These are phyloP conservation scores for Chironomus riparius DNA, from an alignment of 2,888 invertebrate genomes.

Conservation along the genomic window DNA sequence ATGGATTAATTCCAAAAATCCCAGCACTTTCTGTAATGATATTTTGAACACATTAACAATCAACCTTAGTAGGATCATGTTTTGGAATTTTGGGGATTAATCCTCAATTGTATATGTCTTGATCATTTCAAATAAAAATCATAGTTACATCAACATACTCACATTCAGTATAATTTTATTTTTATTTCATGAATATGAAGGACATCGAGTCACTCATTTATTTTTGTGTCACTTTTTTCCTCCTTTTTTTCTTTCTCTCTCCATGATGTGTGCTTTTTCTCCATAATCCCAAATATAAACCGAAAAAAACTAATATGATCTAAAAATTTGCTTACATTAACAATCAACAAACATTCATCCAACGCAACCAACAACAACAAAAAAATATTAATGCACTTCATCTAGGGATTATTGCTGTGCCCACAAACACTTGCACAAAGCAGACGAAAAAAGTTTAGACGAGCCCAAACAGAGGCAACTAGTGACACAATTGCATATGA, in stretches of 20 bases:
- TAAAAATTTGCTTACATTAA: neutral
- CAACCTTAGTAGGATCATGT: too few relatives aligned
- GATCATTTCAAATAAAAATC: too few relatives aligned
- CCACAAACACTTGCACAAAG: constrained; percentile 84
- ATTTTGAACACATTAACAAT: too few relatives aligned
- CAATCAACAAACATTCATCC: constrained; percentile 19
- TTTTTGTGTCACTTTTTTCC: neutral
- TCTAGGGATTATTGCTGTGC: constrained; percentile 78
- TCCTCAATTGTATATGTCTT: too few relatives aligned
- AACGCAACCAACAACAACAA: constrained; percentile 28
- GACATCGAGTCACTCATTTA: too few relatives aligned
- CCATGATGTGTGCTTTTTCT: neutral
- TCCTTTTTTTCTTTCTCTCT: neutral
- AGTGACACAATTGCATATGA: constrained; percentile 80
- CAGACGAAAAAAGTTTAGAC: constrained; percentile 73
- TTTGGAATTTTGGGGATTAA: too few relatives aligned
- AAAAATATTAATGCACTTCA: constrained; percentile 21
- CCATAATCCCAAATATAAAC: neutral
- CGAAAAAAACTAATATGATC: neutral
- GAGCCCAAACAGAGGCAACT: constrained; percentile 83
- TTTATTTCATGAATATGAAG: too few relatives aligned
- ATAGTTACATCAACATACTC: too few relatives aligned
- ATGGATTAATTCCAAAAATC: too few relatives aligned
- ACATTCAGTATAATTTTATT: too few relatives aligned
- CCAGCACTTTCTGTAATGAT: too few relatives aligned